Conservation (phyloP, 2,797 vertebrate genomes). For the Cirrhinus mrigala region DNA sequence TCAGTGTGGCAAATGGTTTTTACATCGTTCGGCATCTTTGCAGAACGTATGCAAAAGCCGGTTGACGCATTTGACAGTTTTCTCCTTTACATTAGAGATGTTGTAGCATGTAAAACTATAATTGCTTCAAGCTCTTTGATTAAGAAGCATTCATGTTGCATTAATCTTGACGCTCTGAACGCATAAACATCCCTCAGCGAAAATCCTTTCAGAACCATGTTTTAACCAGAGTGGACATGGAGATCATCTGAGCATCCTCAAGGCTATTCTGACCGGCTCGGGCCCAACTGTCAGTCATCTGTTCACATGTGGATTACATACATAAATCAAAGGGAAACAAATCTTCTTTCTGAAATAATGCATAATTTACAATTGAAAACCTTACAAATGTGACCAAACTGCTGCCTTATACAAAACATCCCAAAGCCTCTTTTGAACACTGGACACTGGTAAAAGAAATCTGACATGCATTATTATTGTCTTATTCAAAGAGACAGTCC, state of each 20-base stretch:
- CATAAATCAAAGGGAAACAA: slow-evolving; percentile 64
- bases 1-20: background rate
- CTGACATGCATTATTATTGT: slow-evolving; percentile 75
- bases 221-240: slow-evolving; percentile 22
- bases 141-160: slow-evolving; percentile 12
- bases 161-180: slow-evolving; percentile 22
- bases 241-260: slow-evolving; percentile 30
- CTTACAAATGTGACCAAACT: slow-evolving; percentile 61
- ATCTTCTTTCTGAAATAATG: slow-evolving; percentile 56
- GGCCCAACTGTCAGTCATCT: slow-evolving; percentile 20
- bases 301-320: slow-evolving; percentile 62
- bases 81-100: background rate
- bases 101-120: slow-evolving; percentile 13
- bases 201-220: background rate
- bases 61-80: background rate
- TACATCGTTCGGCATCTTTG: background rate
- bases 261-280: slow-evolving; percentile 10
- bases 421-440: slow-evolving; percentile 66
- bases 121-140: slow-evolving; percentile 28
- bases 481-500: slow-evolving; percentile 71
- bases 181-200: slow-evolving; percentile 13
- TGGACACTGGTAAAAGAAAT: slow-evolving; percentile 70
- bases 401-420: slow-evolving; percentile 60
- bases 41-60: background rate
- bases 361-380: slow-evolving; percentile 57